Evolutionary conservation across 2,797 vertebrate genomes (phyloP), one percentile per base, ranked within the genome.

Genomic region (Galaxias olidus): DNA sequence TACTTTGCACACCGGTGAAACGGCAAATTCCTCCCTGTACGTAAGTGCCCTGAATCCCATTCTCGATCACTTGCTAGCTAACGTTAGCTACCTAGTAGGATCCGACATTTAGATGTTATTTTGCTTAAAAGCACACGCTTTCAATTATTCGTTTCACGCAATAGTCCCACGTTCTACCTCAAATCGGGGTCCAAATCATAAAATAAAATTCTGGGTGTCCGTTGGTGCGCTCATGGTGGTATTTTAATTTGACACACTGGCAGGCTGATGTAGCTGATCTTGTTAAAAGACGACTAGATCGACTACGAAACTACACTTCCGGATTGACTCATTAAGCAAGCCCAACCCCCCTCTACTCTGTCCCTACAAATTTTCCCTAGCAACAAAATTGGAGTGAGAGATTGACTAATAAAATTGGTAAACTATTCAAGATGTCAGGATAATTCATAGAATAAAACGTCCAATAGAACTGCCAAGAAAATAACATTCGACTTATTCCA

Each of bases 281-380:
- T 30, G 30, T 30, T 2, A n/a, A 30, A 30, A 30, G 30, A 30
- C 30, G 30, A 30, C 30, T 30, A 30, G 30, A 6, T 11, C 14
- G 43, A 42, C 51, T 17, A 51, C 59, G 65, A 30, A 65, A 78
- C 71, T 62, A 59, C 76, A 86, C 86, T 91, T 92, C 89, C 89
- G 87, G 85, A 75, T 84, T 80, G 68, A 73, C 55, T 65, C 73
- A 70, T 47, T 62, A 61, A 42, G 68, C 43, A 68, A 72, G 64
- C 63, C 71, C 75, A 68, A 61, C 74, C 80, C 64, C 46, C 20
- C 4, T 9, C n/a, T 11, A 12, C 1, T 12, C 20, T 46, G 44
- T 54, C 62, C 40, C 75, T 65, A 59, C 63, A 64, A 53, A 56
- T 79, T 82, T 80, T 72, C 71, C 84, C 80, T 84, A 71, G 84